A percentile compares a stretch with the other conserved stretches of the same genome.
Conservation (phyloP, 2,797 vertebrate genomes). For the Channallabes apus region DNA sequence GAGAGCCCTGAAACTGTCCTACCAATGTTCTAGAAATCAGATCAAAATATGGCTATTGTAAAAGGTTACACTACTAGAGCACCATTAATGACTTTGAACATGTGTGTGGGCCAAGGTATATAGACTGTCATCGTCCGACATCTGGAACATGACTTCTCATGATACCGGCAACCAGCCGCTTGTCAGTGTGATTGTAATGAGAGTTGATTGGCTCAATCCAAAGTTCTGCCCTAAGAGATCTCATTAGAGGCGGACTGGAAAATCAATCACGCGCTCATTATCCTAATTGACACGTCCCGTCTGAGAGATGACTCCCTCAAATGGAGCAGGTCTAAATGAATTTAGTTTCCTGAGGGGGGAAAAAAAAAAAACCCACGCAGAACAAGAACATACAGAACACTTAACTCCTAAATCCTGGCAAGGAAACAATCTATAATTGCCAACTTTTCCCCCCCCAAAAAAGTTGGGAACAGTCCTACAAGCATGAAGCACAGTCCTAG, state of each 20-base stretch:
- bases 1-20: slow-evolving; percentile 66
- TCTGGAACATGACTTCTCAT: slow-evolving; percentile 1
- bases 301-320: slow-evolving; percentile 46
- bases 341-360: slow-evolving; percentile 76
- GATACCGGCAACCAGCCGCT: slow-evolving; percentile 36
- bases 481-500: neutral
- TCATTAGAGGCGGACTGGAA: slow-evolving; percentile 60
- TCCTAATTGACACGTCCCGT: slow-evolving; percentile 54
- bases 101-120: neutral
- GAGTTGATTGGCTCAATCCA: slow-evolving; percentile 70
- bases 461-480: slow-evolving; percentile 20
- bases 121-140: slow-evolving; percentile 6
- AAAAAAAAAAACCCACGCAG: slow-evolving; percentile 44
- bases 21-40: slow-evolving; percentile 40
- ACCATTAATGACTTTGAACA: slow-evolving; percentile 45
- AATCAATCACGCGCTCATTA: slow-evolving; percentile 60
- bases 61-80: slow-evolving; percentile 42
- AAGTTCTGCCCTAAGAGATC: slow-evolving; percentile 67
- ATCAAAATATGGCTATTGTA: slow-evolving; percentile 48
- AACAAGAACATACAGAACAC: slow-evolving; percentile 33
- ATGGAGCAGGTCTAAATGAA: slow-evolving; percentile 57
- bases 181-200: slow-evolving; percentile 67
- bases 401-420: slow-evolving; percentile 13
- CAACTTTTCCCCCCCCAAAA: slow-evolving; percentile 14
- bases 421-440: slow-evolving; percentile 33